A percentile compares a stretch with the other conserved stretches of the same genome.
These are phyloP conservation scores for Ericerus pela DNA, from an alignment of 1,140 invertebrate genomes.

Conservation along the genomic window DNA sequence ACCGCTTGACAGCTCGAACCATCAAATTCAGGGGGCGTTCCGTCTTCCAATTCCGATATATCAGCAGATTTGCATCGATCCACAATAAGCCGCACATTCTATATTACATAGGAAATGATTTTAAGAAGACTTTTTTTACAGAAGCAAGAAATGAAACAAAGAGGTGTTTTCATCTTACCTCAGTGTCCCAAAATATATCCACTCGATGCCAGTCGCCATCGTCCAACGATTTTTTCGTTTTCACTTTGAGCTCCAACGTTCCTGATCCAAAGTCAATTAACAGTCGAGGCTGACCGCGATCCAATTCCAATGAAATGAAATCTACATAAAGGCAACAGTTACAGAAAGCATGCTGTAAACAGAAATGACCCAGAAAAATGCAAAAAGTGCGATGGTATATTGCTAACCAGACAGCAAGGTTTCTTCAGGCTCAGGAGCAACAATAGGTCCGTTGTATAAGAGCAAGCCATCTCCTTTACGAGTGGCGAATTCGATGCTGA, in stretches of 20 bases:
- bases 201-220: conserved; percentile 93
- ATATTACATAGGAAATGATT: not conserved
- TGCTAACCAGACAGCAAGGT: conserved; percentile 55
- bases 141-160: not conserved
- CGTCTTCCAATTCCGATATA: conserved; percentile 74
- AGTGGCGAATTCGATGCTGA: conserved; percentile 90
- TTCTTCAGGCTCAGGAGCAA: conserved; percentile 75
- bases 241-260: conserved; percentile 72
- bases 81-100: conserved; percentile 74
- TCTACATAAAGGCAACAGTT: conserved; percentile 34
- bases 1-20: conserved; percentile 73
- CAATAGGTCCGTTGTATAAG: conserved; percentile 92
- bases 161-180: conserved; percentile 36
- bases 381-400: not conserved
- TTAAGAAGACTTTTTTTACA: not conserved
- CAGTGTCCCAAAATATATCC: conserved; percentile 89
- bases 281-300: conserved; percentile 74
- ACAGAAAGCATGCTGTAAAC: not conserved
- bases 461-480: conserved; percentile 78
- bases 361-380: not conserved
- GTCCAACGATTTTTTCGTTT: conserved; percentile 69
- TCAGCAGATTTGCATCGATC: conserved; percentile 79
- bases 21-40: conserved; percentile 68
- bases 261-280: conserved; percentile 92
- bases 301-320: conserved; percentile 85